Base-by-base conservation (phyloP, 2,888 invertebrate genomes). In the Cosmopolites sordidus region DNA sequence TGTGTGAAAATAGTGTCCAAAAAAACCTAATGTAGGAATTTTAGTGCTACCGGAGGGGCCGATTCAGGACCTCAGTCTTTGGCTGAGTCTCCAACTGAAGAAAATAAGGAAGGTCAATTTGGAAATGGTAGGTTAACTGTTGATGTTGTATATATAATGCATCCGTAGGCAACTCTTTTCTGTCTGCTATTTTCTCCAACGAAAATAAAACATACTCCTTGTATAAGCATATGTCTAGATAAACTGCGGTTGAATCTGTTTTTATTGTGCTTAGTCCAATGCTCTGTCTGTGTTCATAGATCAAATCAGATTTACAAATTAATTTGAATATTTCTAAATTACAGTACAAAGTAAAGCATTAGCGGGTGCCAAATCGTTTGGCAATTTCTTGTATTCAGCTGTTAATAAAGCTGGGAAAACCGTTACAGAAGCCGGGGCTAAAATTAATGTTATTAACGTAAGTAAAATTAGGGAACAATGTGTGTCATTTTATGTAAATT, bases 341-440 rank as follows among this genome's bases (percentile, higher is more conserved):
- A 51, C 74, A 89, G 92, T 92, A 73, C 91, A 92, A 64, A 90
- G 88, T 66, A 92, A 92, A 78, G 91, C 92, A 54, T 80, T 92
- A 63, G 89, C 89, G 46, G 89, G 91, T 45, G 92, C 92, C 63
- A 93, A 93, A 78, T 89, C 88, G 48, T 84, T 93, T 69, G 93
- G 93, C 62, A 92, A 84, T 75, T 94, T 94, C 79, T 81, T 96
- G 64, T 95, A 92, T 78, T 92, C 92, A 59, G 92, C 95, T 62
- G 94, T 95, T 64, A 95, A 93, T 78, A 95, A 94, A 78, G 96
- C 96, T 53, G 92, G 95, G 30, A 92, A 92, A 69, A 89, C 88
- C 64, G 91, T 92, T 60, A 89, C 87, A 73, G 91, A 92, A 76
- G 91, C 92, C 55, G 86, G 90, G 62, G 90, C 85, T 63, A 93